Percentiles rank a stretch among this genome's conserved stretches.
phyloP scores from a whole-genome alignment of 2,888 invertebrate species.

The Anaspis maculata region DNA sequence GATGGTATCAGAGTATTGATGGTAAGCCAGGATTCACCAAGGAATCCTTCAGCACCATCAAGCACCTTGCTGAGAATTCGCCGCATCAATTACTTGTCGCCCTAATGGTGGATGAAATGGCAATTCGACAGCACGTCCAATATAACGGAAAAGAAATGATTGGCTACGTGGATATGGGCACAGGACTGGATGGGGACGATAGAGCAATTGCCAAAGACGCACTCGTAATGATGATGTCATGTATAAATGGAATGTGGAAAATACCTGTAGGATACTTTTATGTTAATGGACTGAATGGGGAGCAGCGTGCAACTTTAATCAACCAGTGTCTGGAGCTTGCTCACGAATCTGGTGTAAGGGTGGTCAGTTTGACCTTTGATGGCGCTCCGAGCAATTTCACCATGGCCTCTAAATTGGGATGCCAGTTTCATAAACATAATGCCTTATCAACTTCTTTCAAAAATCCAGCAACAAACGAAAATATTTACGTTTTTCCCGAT shows the following conservation, averaged over 20 bases:
- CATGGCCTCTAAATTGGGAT: conserved; percentile 4
- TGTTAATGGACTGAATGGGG: conserved; percentile 12
- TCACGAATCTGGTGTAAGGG: conserved; percentile 3
- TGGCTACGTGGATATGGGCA: conserved; percentile 1
- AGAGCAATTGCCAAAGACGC: conserved; percentile 10
- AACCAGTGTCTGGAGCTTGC: conserved; percentile 6
- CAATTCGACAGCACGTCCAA: conserved; percentile 1
- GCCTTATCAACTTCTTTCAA: conserved; percentile 1
- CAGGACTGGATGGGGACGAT: background rate
- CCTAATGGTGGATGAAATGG: conserved; percentile 2
- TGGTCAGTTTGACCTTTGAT: conserved; percentile 12
- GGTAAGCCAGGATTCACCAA: conserved; percentile 16
- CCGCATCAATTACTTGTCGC: background rate
- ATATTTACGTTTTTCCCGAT: conserved; percentile 6
- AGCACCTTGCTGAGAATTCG: too few species aligned
- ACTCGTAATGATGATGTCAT: conserved; percentile 17
- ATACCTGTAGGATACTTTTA: conserved; percentile 19
- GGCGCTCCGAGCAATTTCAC: conserved; percentile 6
- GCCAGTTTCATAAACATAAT: background rate
- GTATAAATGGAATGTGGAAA: conserved; percentile 16
- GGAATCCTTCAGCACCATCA: conserved; percentile 15
- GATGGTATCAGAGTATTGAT: conserved; percentile 16
- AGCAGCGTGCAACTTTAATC: conserved; percentile 14
- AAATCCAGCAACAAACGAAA: conserved; percentile 3
- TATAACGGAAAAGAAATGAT: background rate